Evolutionary conservation across 1,140 invertebrate species (phyloP).

Genomic region (Daktulosphaira vitifoliae): DNA sequence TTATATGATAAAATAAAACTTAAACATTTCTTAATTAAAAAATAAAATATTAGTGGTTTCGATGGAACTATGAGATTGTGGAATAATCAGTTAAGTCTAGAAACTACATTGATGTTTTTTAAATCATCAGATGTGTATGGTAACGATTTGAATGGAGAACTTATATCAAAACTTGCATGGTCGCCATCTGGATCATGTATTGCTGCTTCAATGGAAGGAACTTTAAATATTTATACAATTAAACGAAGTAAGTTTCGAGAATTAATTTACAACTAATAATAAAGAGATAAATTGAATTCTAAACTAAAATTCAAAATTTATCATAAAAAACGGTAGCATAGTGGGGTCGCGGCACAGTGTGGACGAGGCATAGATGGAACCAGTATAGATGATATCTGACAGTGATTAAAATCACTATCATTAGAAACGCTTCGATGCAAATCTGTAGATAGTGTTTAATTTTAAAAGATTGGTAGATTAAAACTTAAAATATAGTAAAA

Average conservation of each 20-base stretch:
- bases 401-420: too few relatives aligned
- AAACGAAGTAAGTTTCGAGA: conserved; percentile 17
- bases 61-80: conserved; percentile 60
- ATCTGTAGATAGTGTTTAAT: too few relatives aligned
- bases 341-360: too few relatives aligned
- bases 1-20: neutral
- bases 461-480: too few relatives aligned
- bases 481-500: too few relatives aligned
- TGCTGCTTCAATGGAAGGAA: conserved; percentile 51
- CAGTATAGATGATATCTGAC: too few relatives aligned
- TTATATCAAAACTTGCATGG: conserved; percentile 49
- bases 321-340: too few relatives aligned
- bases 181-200: conserved; percentile 49
- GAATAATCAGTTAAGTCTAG: conserved; percentile 47
- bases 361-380: too few relatives aligned
- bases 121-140: conserved; percentile 47
- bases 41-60: conserved; percentile 46
- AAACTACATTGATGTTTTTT: conserved; percentile 54
- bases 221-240: conserved; percentile 48
- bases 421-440: too few relatives aligned
- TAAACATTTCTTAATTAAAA: neutral
- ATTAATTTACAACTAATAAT: neutral
- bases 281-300: too few relatives aligned
- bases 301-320: too few relatives aligned
- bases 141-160: conserved; percentile 48